phyloP scores from a whole-genome alignment of 2,888 invertebrate genomes.

The Leucophenga montana region DNA sequence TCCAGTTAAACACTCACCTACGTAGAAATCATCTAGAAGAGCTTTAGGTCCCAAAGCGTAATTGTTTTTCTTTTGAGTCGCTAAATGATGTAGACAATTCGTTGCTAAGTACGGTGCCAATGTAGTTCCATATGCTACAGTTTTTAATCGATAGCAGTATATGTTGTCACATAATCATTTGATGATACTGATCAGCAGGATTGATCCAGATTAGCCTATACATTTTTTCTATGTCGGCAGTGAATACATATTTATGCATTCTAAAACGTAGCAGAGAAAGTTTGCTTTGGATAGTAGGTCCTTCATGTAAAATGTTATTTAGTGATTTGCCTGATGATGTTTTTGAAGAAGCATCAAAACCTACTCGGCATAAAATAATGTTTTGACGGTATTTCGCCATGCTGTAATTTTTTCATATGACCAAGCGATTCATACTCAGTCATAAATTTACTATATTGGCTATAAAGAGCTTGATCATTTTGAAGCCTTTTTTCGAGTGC shows the following conservation, averaged over 20 bases:
- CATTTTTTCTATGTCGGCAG: constrained; percentile 10
- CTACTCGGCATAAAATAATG: constrained; percentile 17
- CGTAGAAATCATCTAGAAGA: constrained; percentile 27
- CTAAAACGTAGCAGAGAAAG: constrained; percentile 19
- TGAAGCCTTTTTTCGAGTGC: too few relatives aligned
- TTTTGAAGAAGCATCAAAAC: constrained; percentile 15
- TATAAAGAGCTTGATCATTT: too few relatives aligned
- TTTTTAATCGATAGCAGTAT: background rate
- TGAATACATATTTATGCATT: constrained; percentile 3
- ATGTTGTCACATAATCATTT: background rate
- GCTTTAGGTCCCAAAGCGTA: background rate
- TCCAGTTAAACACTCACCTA: constrained; percentile 31
- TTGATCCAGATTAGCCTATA: constrained; percentile 18
- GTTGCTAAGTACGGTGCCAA: background rate
- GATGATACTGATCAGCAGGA: constrained; percentile 8
- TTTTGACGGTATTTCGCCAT: background rate
- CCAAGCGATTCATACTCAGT: too few relatives aligned
- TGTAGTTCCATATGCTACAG: constrained; percentile 1
- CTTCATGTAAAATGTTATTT: background rate
- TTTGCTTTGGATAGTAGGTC: constrained; percentile 10
- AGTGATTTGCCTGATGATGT: constrained; percentile 16
- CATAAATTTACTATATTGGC: too few relatives aligned
- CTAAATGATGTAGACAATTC: background rate
- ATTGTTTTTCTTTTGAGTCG: background rate
- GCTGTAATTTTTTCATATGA: too few relatives aligned